Base-by-base conservation (phyloP, 2,888 invertebrate genomes). In the Periphyllus acericola region DNA sequence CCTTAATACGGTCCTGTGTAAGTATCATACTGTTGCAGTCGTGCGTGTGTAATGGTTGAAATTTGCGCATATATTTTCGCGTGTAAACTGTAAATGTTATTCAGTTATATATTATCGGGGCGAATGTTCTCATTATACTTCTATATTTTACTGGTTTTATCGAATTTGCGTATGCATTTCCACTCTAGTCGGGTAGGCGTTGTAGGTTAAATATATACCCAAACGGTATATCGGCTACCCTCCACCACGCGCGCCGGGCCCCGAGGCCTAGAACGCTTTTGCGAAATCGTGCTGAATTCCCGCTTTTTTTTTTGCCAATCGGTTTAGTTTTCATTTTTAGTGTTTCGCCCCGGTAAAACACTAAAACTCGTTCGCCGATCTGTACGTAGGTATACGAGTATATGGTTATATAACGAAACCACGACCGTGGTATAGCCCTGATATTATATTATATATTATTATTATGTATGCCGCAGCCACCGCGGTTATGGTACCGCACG, bases 141-240 rank as follows among this genome's bases (percentile, higher is more conserved):
- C 46, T 9, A 9, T 46, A 46, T 46, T 9, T 8, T 9, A 46
- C 46, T 9, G 76, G 76, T 19, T 52, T 29, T 29, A 78, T 78
- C 78, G 78, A 78, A 78, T 78, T 52, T 29, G 52, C 9, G 52
- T 52, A 32, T 32, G 14, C 9, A 52, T 78, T 52, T 78, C 52
- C 3, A 52, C 52, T 32, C 21, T 29, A 60, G 21, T 46, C 46
- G 0, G 14, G 11, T 14, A 14, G 46, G 46, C 46, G 1, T 46
- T 46, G 46, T 14, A 3, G 46, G 14, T 11, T 1, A 46, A 46
- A 46, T 46, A 46, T 66, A 29, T 25, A 6, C n/a, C 2, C n/a
- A 8, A 8, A 66, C n/a, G n/a, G 6, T n/a, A 29, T 66, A 29
- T 66, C 46, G 14, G 14, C 3, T 14, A 46, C 46, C 46, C 46